Evolutionary conservation across 2,113 vertebrate species (phyloP).

Genomic region (Bubo blakistoni): DNA sequence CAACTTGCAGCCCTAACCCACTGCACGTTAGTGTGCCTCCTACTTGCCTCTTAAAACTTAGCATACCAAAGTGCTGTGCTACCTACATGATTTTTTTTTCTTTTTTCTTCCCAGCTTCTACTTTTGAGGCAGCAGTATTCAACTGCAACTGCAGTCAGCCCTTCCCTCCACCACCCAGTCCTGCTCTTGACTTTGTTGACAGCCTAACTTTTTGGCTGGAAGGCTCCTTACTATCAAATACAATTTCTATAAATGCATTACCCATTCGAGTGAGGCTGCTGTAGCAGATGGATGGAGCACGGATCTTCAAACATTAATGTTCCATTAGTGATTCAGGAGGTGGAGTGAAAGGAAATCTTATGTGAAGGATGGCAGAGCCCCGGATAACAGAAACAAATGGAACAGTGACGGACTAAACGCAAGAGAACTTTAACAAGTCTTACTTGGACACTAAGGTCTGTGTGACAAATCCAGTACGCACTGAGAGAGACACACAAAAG

Average conservation of each 20-base stretch:
- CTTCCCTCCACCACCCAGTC: constrained; percentile 35
- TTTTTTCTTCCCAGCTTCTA: constrained; percentile 6
- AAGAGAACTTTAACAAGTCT: constrained; percentile 70
- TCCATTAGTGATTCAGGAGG: constrained; percentile 62
- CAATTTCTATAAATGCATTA: constrained; percentile 59
- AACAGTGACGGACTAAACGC: constrained; percentile 70
- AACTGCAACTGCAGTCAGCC: constrained; percentile 47
- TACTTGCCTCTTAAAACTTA: constrained; percentile 59
- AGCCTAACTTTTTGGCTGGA: constrained; percentile 66
- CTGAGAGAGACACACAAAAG: constrained; percentile 58
- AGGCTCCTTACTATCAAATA: constrained; percentile 65
- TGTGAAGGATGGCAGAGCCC: constrained; percentile 65
- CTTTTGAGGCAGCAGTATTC: constrained; percentile 58
- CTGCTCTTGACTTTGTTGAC: constrained; percentile 44
- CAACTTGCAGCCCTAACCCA: constrained; percentile 50
- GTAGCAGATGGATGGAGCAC: constrained; percentile 55
- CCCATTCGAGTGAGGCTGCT: constrained; percentile 68
- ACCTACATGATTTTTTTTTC: neutral
- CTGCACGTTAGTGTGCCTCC: constrained; percentile 48
- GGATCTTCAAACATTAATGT: constrained; percentile 56
- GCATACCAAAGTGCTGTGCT: constrained; percentile 74
- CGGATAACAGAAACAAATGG: constrained; percentile 61
- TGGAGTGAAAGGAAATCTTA: constrained; percentile 64
- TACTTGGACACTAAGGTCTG: constrained; percentile 70
- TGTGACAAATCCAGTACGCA: constrained; percentile 65